A percentile compares a stretch with the other conserved stretches of the same genome.
These are phyloP conservation scores for Plectrocnemia conspersa DNA, from an alignment of 1,140 invertebrate species.

Conservation along the genomic window DNA sequence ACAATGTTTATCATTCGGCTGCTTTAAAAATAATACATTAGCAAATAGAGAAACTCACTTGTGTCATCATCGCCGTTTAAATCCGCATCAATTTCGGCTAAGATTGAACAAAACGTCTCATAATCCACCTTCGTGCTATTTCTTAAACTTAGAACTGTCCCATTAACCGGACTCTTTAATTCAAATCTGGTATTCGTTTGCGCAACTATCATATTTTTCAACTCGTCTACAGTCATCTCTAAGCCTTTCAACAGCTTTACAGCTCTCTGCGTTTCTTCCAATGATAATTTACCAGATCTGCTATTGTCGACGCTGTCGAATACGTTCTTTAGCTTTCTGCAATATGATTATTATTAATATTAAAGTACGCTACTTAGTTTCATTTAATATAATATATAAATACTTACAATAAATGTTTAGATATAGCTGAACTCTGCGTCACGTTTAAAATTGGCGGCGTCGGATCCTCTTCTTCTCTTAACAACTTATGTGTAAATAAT, in stretches of 20 bases:
- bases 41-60: constrained; percentile 26
- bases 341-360: constrained; percentile 1
- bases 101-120: constrained; percentile 54
- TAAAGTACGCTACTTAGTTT: neutral
- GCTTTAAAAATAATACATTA: neutral
- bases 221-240: constrained; percentile 8
- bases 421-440: constrained; percentile 36
- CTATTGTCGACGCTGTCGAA: constrained; percentile 45
- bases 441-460: constrained; percentile 31
- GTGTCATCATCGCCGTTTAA: constrained; percentile 19
- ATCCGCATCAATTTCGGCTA: constrained; percentile 53
- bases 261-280: constrained; percentile 33
- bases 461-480: constrained; percentile 41
- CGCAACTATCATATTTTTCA: constrained; percentile 15
- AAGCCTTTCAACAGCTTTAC: constrained; percentile 22
- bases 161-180: neutral
- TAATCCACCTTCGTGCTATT: constrained; percentile 44
- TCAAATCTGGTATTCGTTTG: no score
- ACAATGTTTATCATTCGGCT: no score
- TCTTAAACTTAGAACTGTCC: neutral
- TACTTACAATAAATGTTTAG: constrained; percentile 27
- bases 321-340: constrained; percentile 41
- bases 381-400: neutral
- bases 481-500: constrained; percentile 57
- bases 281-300: constrained; percentile 21